Percentiles rank a stretch among this genome's conserved stretches.
phyloP scores from a whole-genome alignment of 2,888 invertebrate genomes.

The Calliphora vomitoria region DNA sequence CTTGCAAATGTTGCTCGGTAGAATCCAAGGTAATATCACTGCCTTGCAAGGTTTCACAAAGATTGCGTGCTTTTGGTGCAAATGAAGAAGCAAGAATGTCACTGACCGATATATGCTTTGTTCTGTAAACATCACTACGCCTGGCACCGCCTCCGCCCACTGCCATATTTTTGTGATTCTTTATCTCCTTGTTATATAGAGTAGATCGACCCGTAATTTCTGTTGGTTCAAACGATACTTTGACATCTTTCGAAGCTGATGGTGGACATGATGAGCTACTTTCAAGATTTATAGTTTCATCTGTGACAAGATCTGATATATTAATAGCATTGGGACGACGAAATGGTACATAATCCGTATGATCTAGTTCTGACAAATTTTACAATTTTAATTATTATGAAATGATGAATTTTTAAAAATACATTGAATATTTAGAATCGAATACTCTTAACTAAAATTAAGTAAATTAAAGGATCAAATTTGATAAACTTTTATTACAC shows the following conservation, averaged over 20 bases:
- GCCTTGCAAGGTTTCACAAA: slow-evolving; percentile 76
- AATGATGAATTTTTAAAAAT: too few species aligned
- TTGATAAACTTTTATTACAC: neutral
- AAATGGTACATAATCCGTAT: slow-evolving; percentile 76
- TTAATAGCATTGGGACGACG: slow-evolving; percentile 78
- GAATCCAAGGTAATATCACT: slow-evolving; percentile 52
- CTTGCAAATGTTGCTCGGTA: neutral
- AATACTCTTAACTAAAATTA: too few species aligned
- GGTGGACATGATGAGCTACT: slow-evolving; percentile 74
- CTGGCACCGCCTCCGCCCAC: neutral
- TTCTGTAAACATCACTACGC: neutral
- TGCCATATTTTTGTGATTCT: slow-evolving; percentile 45
- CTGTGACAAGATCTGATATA: slow-evolving; percentile 82
- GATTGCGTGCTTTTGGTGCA: slow-evolving; percentile 80
- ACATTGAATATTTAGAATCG: too few species aligned
- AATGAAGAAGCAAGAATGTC: slow-evolving; percentile 83
- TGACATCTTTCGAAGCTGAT: slow-evolving; percentile 74
- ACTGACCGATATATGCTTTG: slow-evolving; percentile 78
- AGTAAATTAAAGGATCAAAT: too few species aligned
- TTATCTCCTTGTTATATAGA: slow-evolving; percentile 75
- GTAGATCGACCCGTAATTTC: slow-evolving; percentile 84
- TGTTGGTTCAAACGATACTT: slow-evolving; percentile 82
- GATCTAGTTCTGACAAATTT: slow-evolving; percentile 62
- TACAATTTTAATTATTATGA: too few species aligned
- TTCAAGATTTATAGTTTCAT: slow-evolving; percentile 82